phyloP scores from a whole-genome alignment of 2,797 vertebrate genomes.

The Xenops minutus region DNA sequence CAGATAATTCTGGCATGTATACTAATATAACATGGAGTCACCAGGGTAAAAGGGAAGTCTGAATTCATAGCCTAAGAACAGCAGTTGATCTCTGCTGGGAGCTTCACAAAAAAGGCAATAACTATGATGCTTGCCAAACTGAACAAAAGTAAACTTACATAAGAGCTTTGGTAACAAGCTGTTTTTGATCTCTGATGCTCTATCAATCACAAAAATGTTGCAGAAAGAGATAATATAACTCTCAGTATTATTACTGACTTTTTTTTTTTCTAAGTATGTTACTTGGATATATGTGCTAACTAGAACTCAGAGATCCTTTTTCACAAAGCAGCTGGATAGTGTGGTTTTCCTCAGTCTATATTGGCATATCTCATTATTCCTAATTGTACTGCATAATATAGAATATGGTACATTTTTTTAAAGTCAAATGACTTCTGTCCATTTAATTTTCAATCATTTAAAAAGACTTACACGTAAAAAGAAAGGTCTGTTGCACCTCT shows the following conservation, averaged over 20 bases:
- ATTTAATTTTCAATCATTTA: not conserved
- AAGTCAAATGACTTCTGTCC: not conserved
- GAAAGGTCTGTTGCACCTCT: not conserved
- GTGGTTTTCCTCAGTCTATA: not conserved
- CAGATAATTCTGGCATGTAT: not conserved
- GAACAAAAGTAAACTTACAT: not conserved
- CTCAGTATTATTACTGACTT: not conserved
- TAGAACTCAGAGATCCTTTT: not conserved
- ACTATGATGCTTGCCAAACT: not conserved
- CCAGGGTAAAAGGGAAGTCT: not conserved
- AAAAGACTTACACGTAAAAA: not conserved
- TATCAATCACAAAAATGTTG: not conserved
- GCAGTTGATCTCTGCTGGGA: not conserved
- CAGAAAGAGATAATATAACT: not conserved
- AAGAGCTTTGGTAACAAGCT: not conserved
- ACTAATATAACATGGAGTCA: not conserved
- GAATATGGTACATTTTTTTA: not conserved
- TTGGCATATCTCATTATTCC: not conserved
- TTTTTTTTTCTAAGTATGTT: not conserved
- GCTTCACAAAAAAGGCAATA: not conserved
- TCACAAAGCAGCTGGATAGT: not conserved
- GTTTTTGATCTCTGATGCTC: not conserved
- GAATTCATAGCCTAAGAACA: not conserved
- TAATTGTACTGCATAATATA: not conserved
- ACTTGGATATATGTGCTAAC: fast-evolving